Percentiles rank a stretch among this genome's conserved stretches.
phyloP scores from a whole-genome alignment of 2,888 invertebrate species.

The Drosophila peninsularis region DNA sequence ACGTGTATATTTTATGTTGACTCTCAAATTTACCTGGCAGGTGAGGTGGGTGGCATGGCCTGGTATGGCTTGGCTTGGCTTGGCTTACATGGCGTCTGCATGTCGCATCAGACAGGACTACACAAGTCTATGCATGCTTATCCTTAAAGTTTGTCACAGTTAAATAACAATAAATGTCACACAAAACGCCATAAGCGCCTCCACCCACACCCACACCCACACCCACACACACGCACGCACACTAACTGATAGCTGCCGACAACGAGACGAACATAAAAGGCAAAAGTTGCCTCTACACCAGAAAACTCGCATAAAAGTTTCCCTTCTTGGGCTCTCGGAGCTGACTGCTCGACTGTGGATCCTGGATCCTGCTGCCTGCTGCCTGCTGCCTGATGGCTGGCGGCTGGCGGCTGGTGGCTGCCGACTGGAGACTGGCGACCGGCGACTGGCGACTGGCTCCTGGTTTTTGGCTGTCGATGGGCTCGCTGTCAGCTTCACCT shows the following conservation, averaged over 20 bases:
- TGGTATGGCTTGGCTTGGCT: not conserved
- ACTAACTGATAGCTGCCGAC: constrained; percentile 56
- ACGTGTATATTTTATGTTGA: constrained; percentile 53
- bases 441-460: constrained; percentile 1
- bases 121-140: constrained; percentile 66
- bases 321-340: constrained; percentile 37
- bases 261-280: constrained; percentile 69
- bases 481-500: constrained; percentile 39
- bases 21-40: constrained; percentile 45
- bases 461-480: constrained; percentile 32
- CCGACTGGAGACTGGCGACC: not conserved
- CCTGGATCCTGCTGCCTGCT: constrained; percentile 11
- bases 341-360: constrained; percentile 11
- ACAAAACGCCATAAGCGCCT: constrained; percentile 78
- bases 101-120: constrained; percentile 49
- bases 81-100: constrained; percentile 49
- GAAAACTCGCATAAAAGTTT: constrained; percentile 68
- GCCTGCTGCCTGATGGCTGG: not conserved
- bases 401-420: not conserved
- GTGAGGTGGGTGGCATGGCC: not conserved
- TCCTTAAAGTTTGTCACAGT: constrained; percentile 79
- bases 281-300: constrained; percentile 59
- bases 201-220: constrained; percentile 27
- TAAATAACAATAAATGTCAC: constrained; percentile 81
- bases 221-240: constrained; percentile 7